Conservation (phyloP, 2,113 vertebrate species). For the Cynoglossus semilaevis region DNA sequence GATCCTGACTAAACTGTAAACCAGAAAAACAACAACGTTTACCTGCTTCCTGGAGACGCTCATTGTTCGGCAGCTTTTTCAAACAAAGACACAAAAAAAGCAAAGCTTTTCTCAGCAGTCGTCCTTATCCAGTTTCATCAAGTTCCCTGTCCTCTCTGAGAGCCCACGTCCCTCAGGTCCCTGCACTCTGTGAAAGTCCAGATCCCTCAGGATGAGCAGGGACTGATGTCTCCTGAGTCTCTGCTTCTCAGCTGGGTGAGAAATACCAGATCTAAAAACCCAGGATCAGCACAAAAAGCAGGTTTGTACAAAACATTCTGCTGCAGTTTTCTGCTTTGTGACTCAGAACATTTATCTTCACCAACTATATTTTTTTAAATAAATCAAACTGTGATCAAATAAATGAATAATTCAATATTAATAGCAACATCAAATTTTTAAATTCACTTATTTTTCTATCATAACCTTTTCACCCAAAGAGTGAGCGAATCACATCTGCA, state of each 20-base stretch:
- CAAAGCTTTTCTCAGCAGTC: too few species aligned
- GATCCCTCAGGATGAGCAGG: conserved; percentile 59
- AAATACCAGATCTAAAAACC: conserved; percentile 70
- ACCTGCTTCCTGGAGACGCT: conserved; percentile 57
- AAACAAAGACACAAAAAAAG: background rate
- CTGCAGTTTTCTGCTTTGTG: conserved; percentile 1
- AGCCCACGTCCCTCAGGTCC: conserved; percentile 57
- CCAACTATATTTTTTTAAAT: too few species aligned
- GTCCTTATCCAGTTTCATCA: conserved; percentile 24
- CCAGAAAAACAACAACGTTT: conserved; percentile 16
- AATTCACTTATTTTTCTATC: too few species aligned
- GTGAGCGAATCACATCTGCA: too few species aligned
- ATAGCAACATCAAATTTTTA: too few species aligned
- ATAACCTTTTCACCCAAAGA: too few species aligned
- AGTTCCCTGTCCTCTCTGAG: conserved; percentile 51
- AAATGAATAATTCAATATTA: too few species aligned
- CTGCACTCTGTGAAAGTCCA: conserved; percentile 41
- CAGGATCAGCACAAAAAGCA: conserved; percentile 21
- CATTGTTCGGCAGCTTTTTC: conserved; percentile 45
- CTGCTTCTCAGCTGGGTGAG: conserved; percentile 65
- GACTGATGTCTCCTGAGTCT: conserved; percentile 23
- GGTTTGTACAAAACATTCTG: too few species aligned
- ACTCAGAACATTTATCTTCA: background rate
- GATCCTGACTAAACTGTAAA: too few species aligned
- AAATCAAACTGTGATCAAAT: too few species aligned